Evolutionary conservation across 2,888 invertebrate genomes (phyloP).

Genomic region (Parascotia fuliginaria): DNA sequence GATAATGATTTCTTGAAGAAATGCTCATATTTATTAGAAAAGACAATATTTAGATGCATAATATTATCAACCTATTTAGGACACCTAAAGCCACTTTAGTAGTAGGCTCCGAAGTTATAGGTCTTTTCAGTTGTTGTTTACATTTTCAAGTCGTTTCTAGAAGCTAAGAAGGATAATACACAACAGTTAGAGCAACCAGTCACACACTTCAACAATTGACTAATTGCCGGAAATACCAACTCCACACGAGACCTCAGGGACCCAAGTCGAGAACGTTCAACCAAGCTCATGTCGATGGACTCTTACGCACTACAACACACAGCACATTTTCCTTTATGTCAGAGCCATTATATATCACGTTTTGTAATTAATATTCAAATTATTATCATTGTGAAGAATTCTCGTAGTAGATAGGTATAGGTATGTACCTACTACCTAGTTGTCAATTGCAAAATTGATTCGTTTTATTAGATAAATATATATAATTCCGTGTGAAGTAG

Average conservation of each 20-base stretch:
- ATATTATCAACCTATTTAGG: too few relatives aligned
- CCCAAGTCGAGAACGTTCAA: conserved; percentile 11
- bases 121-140: not conserved
- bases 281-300: conserved; percentile 8
- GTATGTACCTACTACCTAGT: conserved; percentile 2
- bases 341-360: conserved; percentile 10
- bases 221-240: conserved; percentile 45
- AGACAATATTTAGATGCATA: too few relatives aligned
- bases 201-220: conserved; percentile 29
- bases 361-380: conserved; percentile 18
- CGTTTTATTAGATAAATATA: conserved; percentile 18
- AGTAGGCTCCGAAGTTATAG: not conserved
- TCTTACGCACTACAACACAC: conserved; percentile 11
- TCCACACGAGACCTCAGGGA: conserved; percentile 35
- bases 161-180: conserved; percentile 24
- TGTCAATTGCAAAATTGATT: conserved; percentile 56
- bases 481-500: not conserved
- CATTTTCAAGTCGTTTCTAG: conserved; percentile 16
- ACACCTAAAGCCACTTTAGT: too few relatives aligned
- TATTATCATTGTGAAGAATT: conserved; percentile 31
- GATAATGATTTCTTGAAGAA: too few relatives aligned
- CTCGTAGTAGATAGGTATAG: conserved; percentile 16
- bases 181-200: conserved; percentile 16
- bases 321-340: conserved; percentile 15
- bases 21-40: too few relatives aligned